Conservation (phyloP, 2,888 invertebrate species). For the Resseliella maxima region DNA sequence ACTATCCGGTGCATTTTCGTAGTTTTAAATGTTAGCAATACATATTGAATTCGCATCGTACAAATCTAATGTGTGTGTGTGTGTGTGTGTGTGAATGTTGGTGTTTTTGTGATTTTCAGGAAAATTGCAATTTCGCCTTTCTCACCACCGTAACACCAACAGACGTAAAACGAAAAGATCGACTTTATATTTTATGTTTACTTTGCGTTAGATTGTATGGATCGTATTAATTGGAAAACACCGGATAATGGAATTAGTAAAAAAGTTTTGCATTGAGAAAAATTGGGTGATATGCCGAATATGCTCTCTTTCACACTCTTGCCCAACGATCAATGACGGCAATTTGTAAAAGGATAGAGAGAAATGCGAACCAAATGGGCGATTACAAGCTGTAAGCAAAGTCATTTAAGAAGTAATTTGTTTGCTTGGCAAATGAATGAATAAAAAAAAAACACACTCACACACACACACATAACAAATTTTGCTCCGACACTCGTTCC, state of each 20-base stretch:
- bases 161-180: no score
- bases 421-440: neutral
- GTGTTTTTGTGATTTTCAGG: no score
- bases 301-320: no score
- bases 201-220: neutral
- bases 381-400: conserved; percentile 10
- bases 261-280: neutral
- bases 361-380: neutral
- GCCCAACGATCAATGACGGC: neutral
- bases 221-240: neutral
- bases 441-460: neutral
- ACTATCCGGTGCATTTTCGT: neutral
- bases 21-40: no score
- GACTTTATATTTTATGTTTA: conserved; percentile 40
- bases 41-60: no score
- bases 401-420: neutral
- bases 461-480: no score
- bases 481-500: conserved; percentile 1
- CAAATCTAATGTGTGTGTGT: no score
- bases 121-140: neutral
- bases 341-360: neutral
- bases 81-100: no score
- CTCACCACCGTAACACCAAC: neutral
- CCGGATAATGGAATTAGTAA: conserved; percentile 22
- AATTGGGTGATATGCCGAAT: no score